Percentiles rank a stretch among this genome's conserved stretches.
Conservation (phyloP, 2,797 vertebrate species). For the Karalla daura region DNA sequence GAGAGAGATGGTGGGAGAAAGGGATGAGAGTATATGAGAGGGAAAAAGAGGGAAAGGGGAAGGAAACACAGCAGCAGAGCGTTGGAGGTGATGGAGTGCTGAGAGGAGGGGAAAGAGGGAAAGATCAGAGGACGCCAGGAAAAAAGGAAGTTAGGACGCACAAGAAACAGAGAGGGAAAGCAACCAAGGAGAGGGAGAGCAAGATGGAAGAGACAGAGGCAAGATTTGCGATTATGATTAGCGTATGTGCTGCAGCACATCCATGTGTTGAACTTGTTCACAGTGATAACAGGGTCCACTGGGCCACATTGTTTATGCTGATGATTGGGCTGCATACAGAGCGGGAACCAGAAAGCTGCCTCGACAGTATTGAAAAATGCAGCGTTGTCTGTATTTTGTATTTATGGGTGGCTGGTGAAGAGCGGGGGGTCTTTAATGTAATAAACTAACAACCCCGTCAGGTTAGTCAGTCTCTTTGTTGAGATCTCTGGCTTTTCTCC, state of each 20-base stretch:
- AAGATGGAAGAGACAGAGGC: neutral
- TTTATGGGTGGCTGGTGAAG: constrained; percentile 26
- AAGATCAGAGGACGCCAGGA: constrained; percentile 33
- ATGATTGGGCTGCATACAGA: constrained; percentile 59
- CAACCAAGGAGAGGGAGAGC: neutral
- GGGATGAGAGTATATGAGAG: constrained; percentile 29
- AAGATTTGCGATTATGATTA: constrained; percentile 42
- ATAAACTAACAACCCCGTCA: constrained; percentile 10
- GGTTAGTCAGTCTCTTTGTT: constrained; percentile 4
- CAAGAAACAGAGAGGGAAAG: neutral
- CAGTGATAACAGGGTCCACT: constrained; percentile 63
- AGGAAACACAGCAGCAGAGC: constrained; percentile 45
- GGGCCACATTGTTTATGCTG: constrained; percentile 59
- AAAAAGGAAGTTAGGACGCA: constrained; percentile 26
- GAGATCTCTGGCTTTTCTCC: neutral
- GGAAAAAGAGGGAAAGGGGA: constrained; percentile 10
- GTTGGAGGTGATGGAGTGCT: constrained; percentile 36
- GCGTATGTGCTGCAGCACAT: constrained; percentile 47
- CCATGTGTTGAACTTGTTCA: constrained; percentile 57
- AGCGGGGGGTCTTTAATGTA: constrained; percentile 2
- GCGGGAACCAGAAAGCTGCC: constrained; percentile 46
- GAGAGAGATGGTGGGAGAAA: constrained; percentile 58
- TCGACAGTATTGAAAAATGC: constrained; percentile 56
- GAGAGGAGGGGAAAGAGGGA: neutral
- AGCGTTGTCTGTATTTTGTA: constrained; percentile 38